Evolutionary conservation across 2,888 invertebrate species (phyloP), one percentile per base, ranked within the genome.

Genomic region (Danaus chrysippus): DNA sequence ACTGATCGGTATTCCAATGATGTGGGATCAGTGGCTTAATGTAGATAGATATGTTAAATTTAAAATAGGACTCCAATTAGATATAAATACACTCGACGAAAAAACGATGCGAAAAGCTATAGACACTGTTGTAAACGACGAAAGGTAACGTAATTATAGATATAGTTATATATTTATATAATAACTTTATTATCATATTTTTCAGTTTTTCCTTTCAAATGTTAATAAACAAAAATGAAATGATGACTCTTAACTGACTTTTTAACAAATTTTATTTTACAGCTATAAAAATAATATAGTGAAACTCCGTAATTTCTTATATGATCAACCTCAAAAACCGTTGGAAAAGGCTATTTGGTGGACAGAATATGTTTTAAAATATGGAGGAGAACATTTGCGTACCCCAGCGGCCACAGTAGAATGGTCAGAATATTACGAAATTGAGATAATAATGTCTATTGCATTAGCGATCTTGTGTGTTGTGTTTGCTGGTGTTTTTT

Each of bases 11-110:
- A 68, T 90, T 34, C 87, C 87, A 1, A 82, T 87, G 68, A 58
- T 82, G 23, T 81, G 74, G 0, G 90, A 91, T 63, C 88, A 89
- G 66, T 81, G 75, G 68, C 76, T 70, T 8, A 87, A 87, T 65
- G 78, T 77, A 0, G 76, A 76, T 63, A 76, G 70, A 69, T 81
- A 78, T 59, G 72, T 70, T 0, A 54, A 69, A 62, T 62, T 75
- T 11, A 75, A 75, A 13, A 79, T 84, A 54, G 86, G 85, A 0
- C 10, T 77, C 0, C 65, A 67, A 43, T 58, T 87, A 1, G 74
- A 80, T 52, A 66, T 76, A 42, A 69, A 75, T 1, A 68, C 70
- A 0, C 42, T 83, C 0, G 75, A 73, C 0, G 76, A 74, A 44
- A 68, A 76, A 0, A 53, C 62, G 23, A 63, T 84, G 0, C 70